Base-by-base conservation (phyloP, 1,140 invertebrate species). In the Ostrea edulis region DNA sequence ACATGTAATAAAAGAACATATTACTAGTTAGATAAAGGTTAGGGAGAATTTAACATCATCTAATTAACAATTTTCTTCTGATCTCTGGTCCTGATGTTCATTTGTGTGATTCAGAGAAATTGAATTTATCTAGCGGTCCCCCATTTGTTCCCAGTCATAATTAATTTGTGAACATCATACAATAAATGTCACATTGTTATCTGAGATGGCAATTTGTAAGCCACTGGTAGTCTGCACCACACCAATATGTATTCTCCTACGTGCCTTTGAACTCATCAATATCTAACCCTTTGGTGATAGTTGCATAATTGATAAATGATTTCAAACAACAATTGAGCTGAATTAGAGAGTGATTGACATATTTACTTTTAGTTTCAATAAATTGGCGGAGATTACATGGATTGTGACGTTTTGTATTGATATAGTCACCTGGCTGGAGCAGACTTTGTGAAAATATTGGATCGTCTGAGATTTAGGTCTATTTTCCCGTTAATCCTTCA, bases 351-450 rank as follows among this genome's bases (percentile, higher is more conserved):
- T 25, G 25, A 35, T 77, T 35, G 68, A 25, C 25, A 77, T 22
- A 77, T 77, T 77, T 22, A 77, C 68, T 77, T 77, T 0, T 25
- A 68, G 68, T 35, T 77, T 77, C 29, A 77, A 29, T 35, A 77
- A 77, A 35, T 14, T 62, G 55, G 17, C 55, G n/a, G 54, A 55
- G 55, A 44, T 62, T 62, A 62, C 55, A 62, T n/a, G n/a, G 14
- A 62, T 20, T 20, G 17, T 62, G 55, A 62, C n/a, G 55, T 20
- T 25, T 14, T 35, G 12, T 77, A 77, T 22, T 35, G 29, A 25
- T 77, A 77, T 22, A 25, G 25, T 77, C 22, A 25, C n/a, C 68
- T 3, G 4, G 58, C 58, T 14, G 22, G 25, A 77, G 68, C 68
- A 20, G 11, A 77, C 2, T 25, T 22, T 12, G 25, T 77, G 68